A percentile compares a stretch with the other conserved stretches of the same genome.
phyloP scores from a whole-genome alignment of 2,113 vertebrate species.

The Zapornia atra region DNA sequence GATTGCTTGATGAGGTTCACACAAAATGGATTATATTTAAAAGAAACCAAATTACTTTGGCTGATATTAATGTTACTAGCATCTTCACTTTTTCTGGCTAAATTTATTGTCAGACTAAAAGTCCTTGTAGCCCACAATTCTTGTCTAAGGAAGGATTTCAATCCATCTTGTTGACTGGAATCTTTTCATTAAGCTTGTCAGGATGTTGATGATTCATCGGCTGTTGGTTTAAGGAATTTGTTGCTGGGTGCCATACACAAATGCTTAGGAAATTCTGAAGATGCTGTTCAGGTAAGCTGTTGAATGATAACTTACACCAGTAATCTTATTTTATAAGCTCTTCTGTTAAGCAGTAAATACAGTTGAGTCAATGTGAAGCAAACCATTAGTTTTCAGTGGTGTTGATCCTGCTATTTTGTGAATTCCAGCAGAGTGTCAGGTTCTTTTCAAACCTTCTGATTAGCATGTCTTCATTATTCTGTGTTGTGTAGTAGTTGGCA shows the following conservation, averaged over 20 bases:
- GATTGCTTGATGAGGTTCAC: not conserved
- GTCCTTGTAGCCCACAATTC: not conserved
- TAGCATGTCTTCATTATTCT: not conserved
- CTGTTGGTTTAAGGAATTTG: slow-evolving; percentile 88
- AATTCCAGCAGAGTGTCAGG: not conserved
- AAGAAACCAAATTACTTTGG: not conserved
- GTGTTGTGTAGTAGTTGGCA: not conserved
- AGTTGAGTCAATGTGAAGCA: not conserved
- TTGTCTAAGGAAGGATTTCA: not conserved
- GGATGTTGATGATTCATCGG: slow-evolving; percentile 85
- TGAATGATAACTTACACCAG: not conserved
- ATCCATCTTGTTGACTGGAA: not conserved
- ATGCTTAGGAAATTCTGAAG: slow-evolving; percentile 93
- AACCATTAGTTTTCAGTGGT: not conserved
- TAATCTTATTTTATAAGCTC: not conserved
- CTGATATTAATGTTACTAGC: not conserved
- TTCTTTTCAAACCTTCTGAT: not conserved
- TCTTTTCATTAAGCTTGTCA: slow-evolving; percentile 86
- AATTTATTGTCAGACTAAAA: not conserved
- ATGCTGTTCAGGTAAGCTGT: slow-evolving; percentile 86
- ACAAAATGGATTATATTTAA: not conserved
- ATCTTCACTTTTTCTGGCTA: not conserved
- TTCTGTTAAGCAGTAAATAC: not conserved
- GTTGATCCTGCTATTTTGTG: not conserved
- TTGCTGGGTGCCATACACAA: slow-evolving; percentile 97